These are phyloP conservation scores for Leuctra nigra DNA, from an alignment of 2,888 invertebrate species.

Conservation along the genomic window DNA sequence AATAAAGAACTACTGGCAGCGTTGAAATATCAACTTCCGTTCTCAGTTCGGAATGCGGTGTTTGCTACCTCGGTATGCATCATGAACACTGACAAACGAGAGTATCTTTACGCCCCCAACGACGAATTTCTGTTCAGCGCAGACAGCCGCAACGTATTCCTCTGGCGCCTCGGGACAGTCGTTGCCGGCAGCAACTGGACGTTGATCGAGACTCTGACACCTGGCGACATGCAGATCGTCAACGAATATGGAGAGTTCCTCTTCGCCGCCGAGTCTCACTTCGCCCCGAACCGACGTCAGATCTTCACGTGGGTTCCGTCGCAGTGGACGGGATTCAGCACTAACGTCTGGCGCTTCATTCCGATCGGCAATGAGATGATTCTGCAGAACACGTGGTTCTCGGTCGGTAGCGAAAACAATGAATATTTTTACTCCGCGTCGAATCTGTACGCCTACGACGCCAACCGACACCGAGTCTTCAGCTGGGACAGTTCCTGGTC, in stretches of 20 bases:
- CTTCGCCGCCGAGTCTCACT: background rate
- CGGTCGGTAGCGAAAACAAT: background rate
- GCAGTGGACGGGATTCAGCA: background rate
- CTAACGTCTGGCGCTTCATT: slow-evolving; percentile 1
- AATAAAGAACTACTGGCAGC: background rate
- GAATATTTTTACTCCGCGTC: background rate
- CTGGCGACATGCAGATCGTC: background rate
- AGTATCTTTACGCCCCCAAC: background rate
- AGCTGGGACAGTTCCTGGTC: background rate
- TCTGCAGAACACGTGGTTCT: slow-evolving; percentile 4
- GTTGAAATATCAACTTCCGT: background rate
- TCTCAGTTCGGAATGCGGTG: background rate
- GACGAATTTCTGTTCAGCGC: background rate
- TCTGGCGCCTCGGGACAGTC: background rate
- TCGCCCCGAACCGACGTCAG: background rate
- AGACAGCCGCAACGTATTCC: background rate
- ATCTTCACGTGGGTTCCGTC: background rate
- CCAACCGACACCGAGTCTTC: background rate
- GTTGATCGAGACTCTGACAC: background rate
- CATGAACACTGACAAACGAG: background rate
- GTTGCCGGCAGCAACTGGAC: slow-evolving; percentile 5
- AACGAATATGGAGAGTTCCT: background rate
- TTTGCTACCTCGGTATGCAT: background rate
- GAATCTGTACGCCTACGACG: background rate
- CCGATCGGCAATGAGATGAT: background rate